These are phyloP conservation scores for Margaritifera margaritifera DNA, from an alignment of 2,888 invertebrate genomes.

Conservation along the genomic window DNA sequence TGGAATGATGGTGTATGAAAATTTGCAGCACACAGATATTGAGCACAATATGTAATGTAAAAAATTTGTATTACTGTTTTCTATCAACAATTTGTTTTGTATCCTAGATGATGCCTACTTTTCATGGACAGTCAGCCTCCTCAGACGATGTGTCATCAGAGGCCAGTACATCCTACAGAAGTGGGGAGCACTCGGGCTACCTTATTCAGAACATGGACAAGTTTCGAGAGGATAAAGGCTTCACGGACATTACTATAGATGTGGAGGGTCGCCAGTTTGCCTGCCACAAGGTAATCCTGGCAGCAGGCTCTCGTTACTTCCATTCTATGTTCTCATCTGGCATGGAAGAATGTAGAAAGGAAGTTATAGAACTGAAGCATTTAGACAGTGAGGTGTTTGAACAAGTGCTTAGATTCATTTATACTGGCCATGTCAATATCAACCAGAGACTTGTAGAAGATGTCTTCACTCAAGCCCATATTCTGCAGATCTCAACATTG, in stretches of 20 bases:
- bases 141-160: slow-evolving; percentile 2
- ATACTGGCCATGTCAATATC: slow-evolving; percentile 60
- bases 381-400: slow-evolving; percentile 60
- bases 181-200: slow-evolving; percentile 55
- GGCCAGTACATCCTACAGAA: slow-evolving; percentile 39
- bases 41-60: too few species aligned
- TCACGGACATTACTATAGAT: slow-evolving; percentile 59
- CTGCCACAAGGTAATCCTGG: slow-evolving; percentile 64
- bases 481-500: slow-evolving; percentile 58
- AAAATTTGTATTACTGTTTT: too few species aligned
- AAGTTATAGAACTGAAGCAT: slow-evolving; percentile 56
- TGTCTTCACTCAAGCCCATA: slow-evolving; percentile 62
- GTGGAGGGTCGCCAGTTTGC: slow-evolving; percentile 55
- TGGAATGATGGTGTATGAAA: too few species aligned
- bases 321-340: slow-evolving; percentile 66
- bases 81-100: too few species aligned
- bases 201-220: slow-evolving; percentile 61
- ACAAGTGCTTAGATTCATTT: slow-evolving; percentile 59
- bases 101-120: too few species aligned
- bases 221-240: slow-evolving; percentile 55
- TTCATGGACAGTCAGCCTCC: too few species aligned
- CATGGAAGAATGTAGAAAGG: slow-evolving; percentile 66
- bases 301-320: slow-evolving; percentile 64
- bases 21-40: too few species aligned
- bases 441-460: slow-evolving; percentile 54